Conservation (phyloP, 2,113 vertebrate species). For the Amblyopsis rosae region DNA sequence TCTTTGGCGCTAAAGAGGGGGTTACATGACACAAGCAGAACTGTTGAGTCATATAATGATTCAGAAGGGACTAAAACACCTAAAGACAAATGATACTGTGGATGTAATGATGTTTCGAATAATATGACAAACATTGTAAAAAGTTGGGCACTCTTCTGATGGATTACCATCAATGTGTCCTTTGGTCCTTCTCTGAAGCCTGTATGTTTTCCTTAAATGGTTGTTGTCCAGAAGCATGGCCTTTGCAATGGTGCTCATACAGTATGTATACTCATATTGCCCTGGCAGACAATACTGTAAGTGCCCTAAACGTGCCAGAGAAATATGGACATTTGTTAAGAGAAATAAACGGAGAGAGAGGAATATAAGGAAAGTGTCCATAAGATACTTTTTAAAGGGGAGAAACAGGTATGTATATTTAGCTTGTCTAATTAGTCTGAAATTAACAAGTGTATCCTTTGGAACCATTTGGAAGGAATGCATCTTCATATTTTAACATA, state of each 20-base stretch:
- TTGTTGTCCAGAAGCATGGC: slow-evolving; percentile 47
- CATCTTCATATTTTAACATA: slow-evolving; percentile 27
- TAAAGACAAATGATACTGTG: background rate
- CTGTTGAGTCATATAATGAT: slow-evolving; percentile 34
- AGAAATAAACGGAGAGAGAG: no score
- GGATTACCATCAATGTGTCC: slow-evolving; percentile 10
- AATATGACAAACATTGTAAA: background rate
- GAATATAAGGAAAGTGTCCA: no score
- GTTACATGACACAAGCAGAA: slow-evolving; percentile 33
- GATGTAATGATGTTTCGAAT: background rate
- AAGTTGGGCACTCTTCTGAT: no score
- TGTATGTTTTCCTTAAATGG: slow-evolving; percentile 18
- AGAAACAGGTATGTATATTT: background rate
- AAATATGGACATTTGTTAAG: background rate
- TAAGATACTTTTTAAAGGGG: no score
- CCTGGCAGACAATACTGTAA: no score
- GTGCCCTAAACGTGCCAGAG: background rate
- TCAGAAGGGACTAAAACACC: slow-evolving; percentile 7
- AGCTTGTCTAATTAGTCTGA: background rate
- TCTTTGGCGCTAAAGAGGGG: slow-evolving; percentile 25
- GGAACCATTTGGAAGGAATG: slow-evolving; percentile 18
- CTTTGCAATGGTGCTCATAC: slow-evolving; percentile 30
- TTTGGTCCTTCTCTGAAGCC: slow-evolving; percentile 18
- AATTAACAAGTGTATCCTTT: slow-evolving; percentile 15
- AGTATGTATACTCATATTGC: no score